Base-by-base conservation (phyloP, 2,113 vertebrate genomes). In the Hylia prasina region DNA sequence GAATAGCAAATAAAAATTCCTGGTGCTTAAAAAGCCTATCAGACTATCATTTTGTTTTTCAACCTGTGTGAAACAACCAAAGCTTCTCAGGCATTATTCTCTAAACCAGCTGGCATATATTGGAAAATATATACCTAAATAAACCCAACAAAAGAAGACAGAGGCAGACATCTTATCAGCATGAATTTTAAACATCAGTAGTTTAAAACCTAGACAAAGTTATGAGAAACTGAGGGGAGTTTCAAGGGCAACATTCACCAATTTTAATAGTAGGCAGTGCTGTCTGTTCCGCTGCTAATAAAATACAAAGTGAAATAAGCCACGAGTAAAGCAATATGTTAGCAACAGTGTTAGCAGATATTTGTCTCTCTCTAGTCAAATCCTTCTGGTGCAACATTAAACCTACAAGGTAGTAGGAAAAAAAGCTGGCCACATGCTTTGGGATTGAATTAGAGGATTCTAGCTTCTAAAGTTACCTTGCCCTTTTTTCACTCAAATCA, bases 281-380 rank as follows among this genome's bases (percentile, higher is more conserved):
- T 93, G 57, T 77, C 68, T 0, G 3, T 84, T 90, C 60, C 60
- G n/a, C 42, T 92, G 86, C n/a, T 83, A 89, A 89, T 93, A 94
- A 94, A 93, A 92, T 54, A 54, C 7, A 3, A 77, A 95, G 82
- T 68, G 61, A 94, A 96, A 95, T 60, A 93, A 93, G 48, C 84
- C 73, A 75, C 4, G 7, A 95, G 65, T 89, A 93, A 94, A 81
- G 87, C 60, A 91, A 53, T 89, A 69, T 56, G 61, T 73, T 89
- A 87, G 60, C 24, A 91, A 64, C 18, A 39, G 33, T 28, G 47
- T 84, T 91, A 81, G 39, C 13, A 94, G 73, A 84, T 89, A 94
- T 89, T 82, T 64, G 51, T 51, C 50, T 90, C 73, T 35, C 51
- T 84, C 82, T 60, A 73, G 31, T 87, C 70, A 82, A 76, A 93